Evolutionary conservation across 2,888 invertebrate species (phyloP).

Genomic region (Lithodes maja): DNA sequence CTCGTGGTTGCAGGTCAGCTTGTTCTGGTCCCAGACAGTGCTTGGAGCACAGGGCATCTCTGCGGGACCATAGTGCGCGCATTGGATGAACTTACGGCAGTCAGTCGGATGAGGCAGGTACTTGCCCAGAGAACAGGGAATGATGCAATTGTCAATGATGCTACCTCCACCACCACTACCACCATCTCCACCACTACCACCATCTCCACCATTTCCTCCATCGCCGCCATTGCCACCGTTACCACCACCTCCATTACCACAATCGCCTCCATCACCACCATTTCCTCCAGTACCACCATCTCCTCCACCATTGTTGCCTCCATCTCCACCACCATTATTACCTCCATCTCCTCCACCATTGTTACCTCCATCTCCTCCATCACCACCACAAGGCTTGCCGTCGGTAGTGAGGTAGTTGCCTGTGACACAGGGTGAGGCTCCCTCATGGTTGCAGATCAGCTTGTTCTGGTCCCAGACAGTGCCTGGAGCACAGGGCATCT

Average conservation of each 20-base stretch:
- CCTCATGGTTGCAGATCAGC: conserved; percentile 24
- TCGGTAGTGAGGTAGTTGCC: neutral
- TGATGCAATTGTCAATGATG: conserved; percentile 35
- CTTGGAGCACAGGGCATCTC: conserved; percentile 40
- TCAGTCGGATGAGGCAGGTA: conserved; percentile 64
- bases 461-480: conserved; percentile 38
- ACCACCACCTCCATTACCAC: conserved; percentile 14
- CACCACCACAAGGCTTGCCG: neutral
- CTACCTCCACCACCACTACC: conserved; percentile 8
- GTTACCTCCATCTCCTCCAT: conserved; percentile 4
- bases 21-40: conserved; percentile 46
- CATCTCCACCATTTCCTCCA: conserved; percentile 32
- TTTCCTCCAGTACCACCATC: neutral
- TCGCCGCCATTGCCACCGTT: conserved; percentile 3
- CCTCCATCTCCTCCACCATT: conserved; percentile 8
- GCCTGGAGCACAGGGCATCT: conserved; percentile 38
- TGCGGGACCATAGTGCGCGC: conserved; percentile 41
- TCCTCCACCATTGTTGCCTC: neutral
- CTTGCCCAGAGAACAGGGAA: conserved; percentile 36
- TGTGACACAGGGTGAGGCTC: conserved; percentile 38
- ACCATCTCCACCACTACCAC: neutral
- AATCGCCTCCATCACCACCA: conserved; percentile 13
- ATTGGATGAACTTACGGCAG: conserved; percentile 61
- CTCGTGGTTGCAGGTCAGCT: conserved; percentile 30
- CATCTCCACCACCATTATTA: neutral